Evolutionary conservation across 2,888 invertebrate species (phyloP).

Genomic region (Epinotia nisella): DNA sequence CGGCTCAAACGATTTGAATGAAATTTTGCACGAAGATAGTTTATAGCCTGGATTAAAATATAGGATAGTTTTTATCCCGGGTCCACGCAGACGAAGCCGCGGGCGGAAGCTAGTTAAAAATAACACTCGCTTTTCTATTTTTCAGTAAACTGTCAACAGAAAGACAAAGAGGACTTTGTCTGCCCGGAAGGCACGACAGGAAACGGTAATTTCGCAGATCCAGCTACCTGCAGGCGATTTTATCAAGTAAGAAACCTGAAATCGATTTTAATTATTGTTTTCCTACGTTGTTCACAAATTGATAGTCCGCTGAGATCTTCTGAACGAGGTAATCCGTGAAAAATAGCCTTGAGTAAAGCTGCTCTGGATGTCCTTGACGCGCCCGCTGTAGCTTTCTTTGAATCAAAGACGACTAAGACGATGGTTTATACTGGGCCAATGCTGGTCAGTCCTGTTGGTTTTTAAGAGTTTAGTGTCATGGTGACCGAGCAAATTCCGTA

Average conservation of each 20-base stretch:
- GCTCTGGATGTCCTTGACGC: slow-evolving; percentile 6
- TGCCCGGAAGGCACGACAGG: slow-evolving; percentile 92
- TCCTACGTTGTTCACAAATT: slow-evolving; percentile 26
- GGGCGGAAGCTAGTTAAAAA: too few relatives aligned
- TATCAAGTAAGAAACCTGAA: slow-evolving; percentile 88
- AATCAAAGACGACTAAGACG: slow-evolving; percentile 4
- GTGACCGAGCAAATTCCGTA: too few relatives aligned
- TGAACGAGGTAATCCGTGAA: slow-evolving; percentile 25
- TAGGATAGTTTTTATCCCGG: too few relatives aligned
- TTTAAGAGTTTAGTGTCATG: too few relatives aligned
- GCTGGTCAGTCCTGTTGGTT: too few relatives aligned
- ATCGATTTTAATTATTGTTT: slow-evolving; percentile 20
- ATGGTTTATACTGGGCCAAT: background rate
- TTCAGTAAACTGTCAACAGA: slow-evolving; percentile 75
- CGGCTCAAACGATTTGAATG: too few relatives aligned
- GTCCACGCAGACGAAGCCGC: too few relatives aligned
- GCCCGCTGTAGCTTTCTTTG: background rate
- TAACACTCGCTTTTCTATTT: slow-evolving; percentile 47
- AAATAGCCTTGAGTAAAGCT: slow-evolving; percentile 25
- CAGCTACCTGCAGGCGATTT: slow-evolving; percentile 93
- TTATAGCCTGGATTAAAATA: too few relatives aligned
- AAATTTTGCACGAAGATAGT: too few relatives aligned
- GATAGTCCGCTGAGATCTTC: slow-evolving; percentile 23
- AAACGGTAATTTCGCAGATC: slow-evolving; percentile 96
- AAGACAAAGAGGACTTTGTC: slow-evolving; percentile 87